Evolutionary conservation across 2,888 invertebrate genomes (phyloP), one percentile per base, ranked within the genome.

Genomic region (Pimpla rufipes): DNA sequence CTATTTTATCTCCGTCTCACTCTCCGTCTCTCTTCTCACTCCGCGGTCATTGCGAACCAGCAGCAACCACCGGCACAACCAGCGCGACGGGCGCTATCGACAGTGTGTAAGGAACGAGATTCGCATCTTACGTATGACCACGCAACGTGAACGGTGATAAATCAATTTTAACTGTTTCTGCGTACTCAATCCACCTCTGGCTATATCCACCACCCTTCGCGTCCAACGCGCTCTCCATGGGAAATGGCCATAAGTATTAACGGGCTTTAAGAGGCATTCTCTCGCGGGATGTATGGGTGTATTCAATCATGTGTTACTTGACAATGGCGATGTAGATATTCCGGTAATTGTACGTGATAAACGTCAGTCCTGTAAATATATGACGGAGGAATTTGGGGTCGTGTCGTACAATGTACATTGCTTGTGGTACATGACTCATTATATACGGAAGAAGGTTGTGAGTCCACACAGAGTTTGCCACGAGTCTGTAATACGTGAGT

Each of bases 121-220:
- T 79, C 79, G 66, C 75, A 83, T 83, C 83, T 83, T 75, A 71
- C 79, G 75, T 79, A 75, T 68, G 75, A 62, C 71, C 81, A 76
- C 45, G 81, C 67, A 78, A 78, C 79, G 79, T 76, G 71, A 64
- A 78, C 83, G 81, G 81, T 85, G 85, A 83, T 85, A 83, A 85
- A 85, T 85, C 81, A 85, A 85, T 85, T 85, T 85, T 85, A 85
- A 83, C 74, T 82, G 75, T 83, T 83, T 83, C 73, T 79, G 79
- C 67, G 81, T 79, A 81, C 79, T 70, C 79, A 67, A 83, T 83
- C 50, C 76, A 85, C 78, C 79, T 45, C 75, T 75, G 79, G 79
- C 83, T 77, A 81, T 79, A 83, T 83, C 55, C 75, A 82, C 78
- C 79, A 59, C 76, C 64, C 50, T 55, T 45, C 57, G 59, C 55